Evolutionary conservation across 2,113 vertebrate species (phyloP).

Genomic region (Oreochromis tanganicae): DNA sequence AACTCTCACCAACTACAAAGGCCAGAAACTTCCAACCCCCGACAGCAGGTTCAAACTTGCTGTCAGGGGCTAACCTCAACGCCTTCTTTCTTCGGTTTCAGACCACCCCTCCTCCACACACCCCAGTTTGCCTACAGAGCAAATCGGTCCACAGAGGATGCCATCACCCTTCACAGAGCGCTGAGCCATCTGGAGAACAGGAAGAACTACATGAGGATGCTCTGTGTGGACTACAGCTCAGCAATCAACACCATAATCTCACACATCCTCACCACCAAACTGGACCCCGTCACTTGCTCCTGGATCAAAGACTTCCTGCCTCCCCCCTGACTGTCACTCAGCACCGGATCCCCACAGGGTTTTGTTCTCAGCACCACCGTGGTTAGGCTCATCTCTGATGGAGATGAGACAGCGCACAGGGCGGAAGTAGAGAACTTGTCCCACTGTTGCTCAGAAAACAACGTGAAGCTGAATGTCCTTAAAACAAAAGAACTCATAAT

Average conservation of each 20-base stretch:
- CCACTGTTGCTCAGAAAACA: background rate
- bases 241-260: background rate
- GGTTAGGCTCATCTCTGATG: background rate
- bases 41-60: background rate
- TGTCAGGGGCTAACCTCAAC: background rate
- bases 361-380: background rate
- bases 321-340: background rate
- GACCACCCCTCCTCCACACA: background rate
- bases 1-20: background rate
- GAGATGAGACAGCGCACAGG: background rate
- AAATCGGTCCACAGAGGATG: background rate
- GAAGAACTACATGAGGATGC: background rate
- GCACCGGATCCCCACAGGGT: background rate
- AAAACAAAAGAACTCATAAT: background rate
- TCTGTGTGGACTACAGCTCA: background rate
- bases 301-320: background rate
- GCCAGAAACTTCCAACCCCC: background rate
- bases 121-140: background rate
- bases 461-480: background rate
- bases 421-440: background rate
- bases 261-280: background rate
- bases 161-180: background rate
- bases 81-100: background rate
- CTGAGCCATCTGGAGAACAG: background rate
- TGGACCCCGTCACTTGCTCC: background rate